phyloP scores from a whole-genome alignment of 35 echinoderm and acorn worm species.

The Diadema setosum region DNA sequence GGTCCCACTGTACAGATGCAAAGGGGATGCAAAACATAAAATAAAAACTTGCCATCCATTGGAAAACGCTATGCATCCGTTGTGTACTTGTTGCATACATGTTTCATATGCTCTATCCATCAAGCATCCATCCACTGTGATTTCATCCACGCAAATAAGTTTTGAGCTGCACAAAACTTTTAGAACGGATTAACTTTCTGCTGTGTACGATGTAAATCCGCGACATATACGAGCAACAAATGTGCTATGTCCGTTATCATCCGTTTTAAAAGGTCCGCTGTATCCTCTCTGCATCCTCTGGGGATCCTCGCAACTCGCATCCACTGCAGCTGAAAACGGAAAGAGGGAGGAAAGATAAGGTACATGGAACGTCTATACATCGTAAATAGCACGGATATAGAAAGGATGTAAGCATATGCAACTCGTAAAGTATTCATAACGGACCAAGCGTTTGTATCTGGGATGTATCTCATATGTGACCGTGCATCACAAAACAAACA shows the following conservation, averaged over 20 bases:
- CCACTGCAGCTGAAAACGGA: not conserved
- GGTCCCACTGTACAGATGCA: too few species aligned
- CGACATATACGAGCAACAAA: too few species aligned
- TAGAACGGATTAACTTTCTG: too few species aligned
- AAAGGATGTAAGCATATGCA: not conserved
- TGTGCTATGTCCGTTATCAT: too few species aligned
- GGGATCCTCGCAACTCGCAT: not conserved
- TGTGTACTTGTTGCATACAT: not conserved
- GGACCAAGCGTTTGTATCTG: too few species aligned
- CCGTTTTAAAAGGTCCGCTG: too few species aligned
- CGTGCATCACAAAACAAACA: too few species aligned
- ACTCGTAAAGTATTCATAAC: too few species aligned
- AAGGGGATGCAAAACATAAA: too few species aligned
- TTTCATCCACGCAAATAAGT: not conserved
- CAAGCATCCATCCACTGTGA: not conserved
- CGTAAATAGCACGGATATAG: not conserved
- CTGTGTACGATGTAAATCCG: too few species aligned
- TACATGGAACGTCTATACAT: not conserved
- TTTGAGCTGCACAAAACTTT: slow-evolving; percentile 12
- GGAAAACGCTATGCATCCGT: slow-evolving; percentile 5
- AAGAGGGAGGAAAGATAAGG: slow-evolving; percentile 4
- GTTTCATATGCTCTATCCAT: not conserved
- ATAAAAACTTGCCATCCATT: too few species aligned
- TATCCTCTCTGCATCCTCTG: not conserved
- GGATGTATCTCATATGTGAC: too few species aligned